Evolutionary conservation across 1,140 invertebrate species (phyloP).

Genomic region (Plectus sambesii): DNA sequence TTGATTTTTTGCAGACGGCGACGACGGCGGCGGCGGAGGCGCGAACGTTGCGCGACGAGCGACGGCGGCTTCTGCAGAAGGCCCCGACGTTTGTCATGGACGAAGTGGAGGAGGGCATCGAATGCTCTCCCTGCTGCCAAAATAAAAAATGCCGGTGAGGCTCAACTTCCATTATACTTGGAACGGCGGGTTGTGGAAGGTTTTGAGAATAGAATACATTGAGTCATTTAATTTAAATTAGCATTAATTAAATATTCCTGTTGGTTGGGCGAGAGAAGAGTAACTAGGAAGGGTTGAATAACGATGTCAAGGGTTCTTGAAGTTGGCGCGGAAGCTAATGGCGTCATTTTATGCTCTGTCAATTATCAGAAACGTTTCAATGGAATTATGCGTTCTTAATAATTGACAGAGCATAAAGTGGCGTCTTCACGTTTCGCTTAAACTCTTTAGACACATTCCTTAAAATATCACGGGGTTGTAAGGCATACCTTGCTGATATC

Average conservation of each 20-base stretch:
- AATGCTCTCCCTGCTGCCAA: constrained; percentile 33
- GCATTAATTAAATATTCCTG: constrained; percentile 3
- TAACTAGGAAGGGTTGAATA: constrained; percentile 4
- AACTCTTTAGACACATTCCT: too few relatives aligned
- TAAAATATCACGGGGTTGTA: too few relatives aligned
- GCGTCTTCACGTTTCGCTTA: too few relatives aligned
- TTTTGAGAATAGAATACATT: constrained; percentile 10
- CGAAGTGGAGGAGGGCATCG: constrained; percentile 23
- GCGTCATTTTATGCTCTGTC: too few relatives aligned
- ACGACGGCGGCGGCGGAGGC: not conserved
- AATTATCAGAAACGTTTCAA: too few relatives aligned
- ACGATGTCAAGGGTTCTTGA: constrained; percentile 13
- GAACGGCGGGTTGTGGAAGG: not conserved
- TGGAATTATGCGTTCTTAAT: too few relatives aligned
- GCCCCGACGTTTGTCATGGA: constrained; percentile 13
- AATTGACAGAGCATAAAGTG: too few relatives aligned
- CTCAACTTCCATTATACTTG: constrained; percentile 6
- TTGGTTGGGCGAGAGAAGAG: constrained; percentile 2
- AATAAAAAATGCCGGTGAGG: constrained; percentile 27
- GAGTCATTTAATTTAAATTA: constrained; percentile 9
- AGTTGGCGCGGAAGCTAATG: not conserved
- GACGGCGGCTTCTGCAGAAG: not conserved
- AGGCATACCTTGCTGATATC: too few relatives aligned
- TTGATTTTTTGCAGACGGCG: not conserved
- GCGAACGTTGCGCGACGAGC: not conserved